Base-by-base conservation (phyloP, 2,888 invertebrate species). In the Euproctis similis region DNA sequence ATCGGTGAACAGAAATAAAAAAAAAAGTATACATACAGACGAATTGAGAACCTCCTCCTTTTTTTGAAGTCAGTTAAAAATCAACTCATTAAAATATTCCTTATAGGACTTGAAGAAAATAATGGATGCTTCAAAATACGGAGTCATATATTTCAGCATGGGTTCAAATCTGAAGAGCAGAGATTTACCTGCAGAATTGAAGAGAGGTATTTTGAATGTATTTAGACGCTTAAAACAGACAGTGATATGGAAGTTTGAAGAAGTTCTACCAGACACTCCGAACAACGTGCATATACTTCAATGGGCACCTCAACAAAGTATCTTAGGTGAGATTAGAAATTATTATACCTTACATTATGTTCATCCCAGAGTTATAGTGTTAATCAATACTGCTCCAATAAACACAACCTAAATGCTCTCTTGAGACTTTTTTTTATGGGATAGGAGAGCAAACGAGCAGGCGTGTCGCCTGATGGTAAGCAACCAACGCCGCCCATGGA, bases 91-190 rank as follows among this genome's bases (percentile, higher is more conserved):
- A 9, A 8, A 2, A 8, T 8, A 4, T 20, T 8, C 8, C 8
- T 16, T 1, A 12, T 8, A 75, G 73, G 58, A 73, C 34, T 36
- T 82, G 2, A 48, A 77, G 39, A 57, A 52, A 12, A 54, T 74
- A 27, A 49, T 82, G 51, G 73, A 80, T 19, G 44, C 51, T 4
- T 59, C 80, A 1, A 54, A 58, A 18, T 30, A 80, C 18, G 85
- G 85, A 0, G 71, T 78, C 0, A 69, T 85, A 28, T 76, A 68
- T 52, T 82, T 85, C 46, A 84, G 82, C 29, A 53, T 85, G 60
- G 85, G 85, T 1, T 66, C 76, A 1, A 72, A 66, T 20, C 39
- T 76, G 12, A 62, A 67, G 26, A 71, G 72, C 26, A 63, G 60
- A n/a, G 47, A 59, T 1, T 51, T 82, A 34, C 66, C 80, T 1